These are phyloP conservation scores for Corella eumyota DNA, from an alignment of 23 tunicate genomes.

Conservation along the genomic window DNA sequence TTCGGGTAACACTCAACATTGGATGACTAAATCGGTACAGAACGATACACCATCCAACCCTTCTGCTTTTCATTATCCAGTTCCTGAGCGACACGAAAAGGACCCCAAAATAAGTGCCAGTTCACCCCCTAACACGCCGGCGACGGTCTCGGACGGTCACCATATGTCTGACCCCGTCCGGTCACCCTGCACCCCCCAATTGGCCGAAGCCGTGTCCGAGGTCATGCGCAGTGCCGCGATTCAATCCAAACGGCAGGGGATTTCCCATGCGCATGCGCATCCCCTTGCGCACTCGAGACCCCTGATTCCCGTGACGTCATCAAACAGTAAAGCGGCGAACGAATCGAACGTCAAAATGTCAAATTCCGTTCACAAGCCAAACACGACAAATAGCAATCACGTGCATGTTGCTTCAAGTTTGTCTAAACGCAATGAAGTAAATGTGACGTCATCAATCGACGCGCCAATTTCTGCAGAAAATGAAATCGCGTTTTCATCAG, in stretches of 20 bases:
- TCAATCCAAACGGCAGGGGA: conserved; percentile 37
- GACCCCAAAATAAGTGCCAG: too few species aligned
- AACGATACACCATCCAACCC: too few species aligned
- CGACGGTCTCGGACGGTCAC: too few species aligned
- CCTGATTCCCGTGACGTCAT: conserved; percentile 7
- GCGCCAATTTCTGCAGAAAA: too few species aligned
- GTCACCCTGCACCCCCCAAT: conserved; percentile 11
- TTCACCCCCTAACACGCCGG: too few species aligned
- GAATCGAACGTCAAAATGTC: not conserved
- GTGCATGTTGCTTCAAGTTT: not conserved
- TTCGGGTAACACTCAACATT: too few species aligned
- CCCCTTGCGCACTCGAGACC: conserved; percentile 48
- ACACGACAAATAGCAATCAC: not conserved
- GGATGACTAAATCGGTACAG: too few species aligned
- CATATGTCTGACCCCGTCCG: too few species aligned
- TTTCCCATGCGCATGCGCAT: conserved; percentile 6
- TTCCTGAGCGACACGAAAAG: too few species aligned
- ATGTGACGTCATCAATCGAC: too few species aligned
- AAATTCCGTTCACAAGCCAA: not conserved
- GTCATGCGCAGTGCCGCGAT: conserved; percentile 76
- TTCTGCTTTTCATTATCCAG: too few species aligned
- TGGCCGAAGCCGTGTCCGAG: conserved; percentile 64
- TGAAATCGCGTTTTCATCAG: too few species aligned
- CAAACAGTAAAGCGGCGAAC: not conserved
- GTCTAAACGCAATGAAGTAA: not conserved